phyloP scores from a whole-genome alignment of 2,797 vertebrate species.

The Manis pentadactyla region DNA sequence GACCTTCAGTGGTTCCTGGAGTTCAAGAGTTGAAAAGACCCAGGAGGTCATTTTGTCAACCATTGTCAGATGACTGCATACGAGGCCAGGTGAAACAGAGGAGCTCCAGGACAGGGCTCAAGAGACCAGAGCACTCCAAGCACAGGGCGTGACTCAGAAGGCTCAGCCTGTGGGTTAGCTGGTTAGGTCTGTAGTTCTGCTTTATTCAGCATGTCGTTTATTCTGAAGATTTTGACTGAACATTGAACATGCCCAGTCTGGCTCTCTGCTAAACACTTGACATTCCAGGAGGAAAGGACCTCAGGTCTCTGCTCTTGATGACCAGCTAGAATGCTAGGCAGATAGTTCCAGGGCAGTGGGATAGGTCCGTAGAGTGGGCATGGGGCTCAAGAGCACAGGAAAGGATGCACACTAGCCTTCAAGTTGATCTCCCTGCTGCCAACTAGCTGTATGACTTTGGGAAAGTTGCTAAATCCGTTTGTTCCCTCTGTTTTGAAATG shows the following conservation, averaged over 20 bases:
- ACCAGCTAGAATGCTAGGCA: neutral
- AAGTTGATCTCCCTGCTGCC: neutral
- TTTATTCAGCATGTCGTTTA: neutral
- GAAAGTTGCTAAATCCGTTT: neutral
- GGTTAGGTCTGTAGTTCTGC: neutral
- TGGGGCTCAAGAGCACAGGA: neutral
- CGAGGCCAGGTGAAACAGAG: neutral
- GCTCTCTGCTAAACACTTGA: slow-evolving; percentile 44
- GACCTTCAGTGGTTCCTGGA: neutral
- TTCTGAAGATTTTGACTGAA: neutral
- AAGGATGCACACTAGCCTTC: neutral
- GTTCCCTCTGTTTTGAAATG: neutral
- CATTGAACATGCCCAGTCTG: neutral
- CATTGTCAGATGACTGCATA: neutral
- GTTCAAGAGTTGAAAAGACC: neutral
- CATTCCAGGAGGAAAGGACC: neutral
- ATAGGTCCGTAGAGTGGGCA: neutral
- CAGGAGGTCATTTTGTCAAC: neutral
- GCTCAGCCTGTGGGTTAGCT: neutral
- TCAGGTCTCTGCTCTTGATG: neutral
- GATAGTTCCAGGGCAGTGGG: neutral
- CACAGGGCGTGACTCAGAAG: rapidly evolving
- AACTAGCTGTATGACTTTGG: neutral
- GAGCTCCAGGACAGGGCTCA: neutral
- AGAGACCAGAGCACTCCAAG: neutral